Base-by-base conservation (phyloP, 1,140 invertebrate genomes). In the Hetaerina americana region DNA sequence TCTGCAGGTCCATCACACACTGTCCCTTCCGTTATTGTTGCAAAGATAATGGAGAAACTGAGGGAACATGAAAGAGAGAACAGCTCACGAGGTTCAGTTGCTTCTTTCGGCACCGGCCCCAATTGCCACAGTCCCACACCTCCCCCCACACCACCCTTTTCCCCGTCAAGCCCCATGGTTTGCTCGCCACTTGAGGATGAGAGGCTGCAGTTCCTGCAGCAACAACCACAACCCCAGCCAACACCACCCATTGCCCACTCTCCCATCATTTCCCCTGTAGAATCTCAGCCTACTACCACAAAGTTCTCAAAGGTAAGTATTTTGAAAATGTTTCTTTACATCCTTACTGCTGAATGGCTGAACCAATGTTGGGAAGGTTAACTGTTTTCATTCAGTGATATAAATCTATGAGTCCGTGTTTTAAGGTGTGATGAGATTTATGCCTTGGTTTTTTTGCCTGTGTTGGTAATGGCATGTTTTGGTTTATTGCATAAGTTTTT, bases 21-120 rank as follows among this genome's bases (percentile, higher is more conserved):
- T 80, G 82, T 80, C 72, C 83, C 85, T 26, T 85, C 85, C 57
- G 83, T 83, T 76, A 86, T 86, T 75, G 85, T 86, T 3, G 83
- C 84, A 69, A 86, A 86, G 75, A 85, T 86, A 57, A 85, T 85
- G 81, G 83, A 86, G 74, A 81, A 84, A 67, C 76, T 85, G n/a
- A 82, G 83, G 26, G 84, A 85, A 66, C 80, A 84, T 72, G 83
- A 85, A 27, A 80, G 77, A 72, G 81, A 84, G 24, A 74, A 66
- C 24, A 69, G 25, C 71, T 66, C 68, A 68, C 29, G 29, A 0
- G 28, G 57, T 31, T 66, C 72, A 24, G 69, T 26, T 2, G 57
- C 72, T 22, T 73, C 72, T 0, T 28, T 18, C 8, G 25, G 27
- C 27, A 26, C 66, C 66, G 27, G 40, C 69, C 69, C 29, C 10